phyloP scores from a whole-genome alignment of 2,113 vertebrate species.

The Myiozetetes cayanensis region DNA sequence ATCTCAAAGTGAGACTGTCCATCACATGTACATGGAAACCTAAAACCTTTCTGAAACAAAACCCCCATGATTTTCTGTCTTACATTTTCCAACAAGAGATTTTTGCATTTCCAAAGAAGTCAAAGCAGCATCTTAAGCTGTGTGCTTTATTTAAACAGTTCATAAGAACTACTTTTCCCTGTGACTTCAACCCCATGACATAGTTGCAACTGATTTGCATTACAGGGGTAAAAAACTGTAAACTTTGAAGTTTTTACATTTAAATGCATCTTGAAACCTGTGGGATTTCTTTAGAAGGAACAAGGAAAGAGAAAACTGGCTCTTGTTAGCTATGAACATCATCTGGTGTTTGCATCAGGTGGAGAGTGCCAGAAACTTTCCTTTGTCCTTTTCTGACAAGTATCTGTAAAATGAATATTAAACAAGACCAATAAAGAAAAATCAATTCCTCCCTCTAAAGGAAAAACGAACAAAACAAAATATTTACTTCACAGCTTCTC shows the following conservation, averaged over 20 bases:
- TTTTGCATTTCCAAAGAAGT: not conserved
- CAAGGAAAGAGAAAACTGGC: not conserved
- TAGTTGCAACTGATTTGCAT: not conserved
- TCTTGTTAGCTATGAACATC: not conserved
- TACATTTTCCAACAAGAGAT: not conserved
- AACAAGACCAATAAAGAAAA: not conserved
- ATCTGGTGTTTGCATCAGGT: not conserved
- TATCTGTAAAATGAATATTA: not conserved
- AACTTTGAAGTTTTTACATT: not conserved
- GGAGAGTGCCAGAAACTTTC: not conserved
- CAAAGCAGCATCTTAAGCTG: not conserved
- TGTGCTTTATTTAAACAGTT: not conserved
- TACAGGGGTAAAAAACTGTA: not conserved
- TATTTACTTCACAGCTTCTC: rapidly evolving
- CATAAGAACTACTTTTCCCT: not conserved
- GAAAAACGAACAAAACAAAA: not conserved
- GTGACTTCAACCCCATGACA: not conserved
- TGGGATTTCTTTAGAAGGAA: not conserved
- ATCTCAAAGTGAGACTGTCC: not conserved
- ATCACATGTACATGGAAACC: not conserved
- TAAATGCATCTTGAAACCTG: not conserved
- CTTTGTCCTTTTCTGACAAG: not conserved
- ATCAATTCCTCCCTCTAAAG: not conserved
- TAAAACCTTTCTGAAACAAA: not conserved
- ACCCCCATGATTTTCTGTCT: rapidly evolving